phyloP scores from a whole-genome alignment of 2,113 vertebrate genomes.

The Forbesichthys papilliferus region DNA sequence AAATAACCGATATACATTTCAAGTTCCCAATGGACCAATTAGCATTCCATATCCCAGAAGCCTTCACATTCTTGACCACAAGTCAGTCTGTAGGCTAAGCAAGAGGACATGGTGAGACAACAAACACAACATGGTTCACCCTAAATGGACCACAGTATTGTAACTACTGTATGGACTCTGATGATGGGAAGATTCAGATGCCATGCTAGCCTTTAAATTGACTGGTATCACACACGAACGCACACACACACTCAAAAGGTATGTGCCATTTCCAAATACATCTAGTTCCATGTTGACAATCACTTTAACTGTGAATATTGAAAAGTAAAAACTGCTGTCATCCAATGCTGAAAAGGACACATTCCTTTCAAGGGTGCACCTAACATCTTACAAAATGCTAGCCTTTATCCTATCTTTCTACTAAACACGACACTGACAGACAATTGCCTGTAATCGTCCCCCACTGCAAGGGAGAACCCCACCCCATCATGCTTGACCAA shows the following conservation, averaged over 20 bases:
- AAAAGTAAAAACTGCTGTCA: too few relatives aligned
- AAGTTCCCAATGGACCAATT: background rate
- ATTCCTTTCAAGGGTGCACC: too few relatives aligned
- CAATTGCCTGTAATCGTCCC: too few relatives aligned
- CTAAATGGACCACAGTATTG: conserved; percentile 1
- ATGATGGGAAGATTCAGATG: conserved; percentile 23
- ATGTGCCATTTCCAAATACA: background rate
- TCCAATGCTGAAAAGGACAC: too few relatives aligned
- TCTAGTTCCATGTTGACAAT: too few relatives aligned
- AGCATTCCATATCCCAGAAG: conserved; percentile 3
- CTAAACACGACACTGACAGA: too few relatives aligned
- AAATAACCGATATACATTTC: background rate
- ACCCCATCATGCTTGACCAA: conserved; percentile 49
- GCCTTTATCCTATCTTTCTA: too few relatives aligned
- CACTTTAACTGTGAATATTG: too few relatives aligned
- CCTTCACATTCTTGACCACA: background rate
- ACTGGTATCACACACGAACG: background rate
- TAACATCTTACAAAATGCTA: too few relatives aligned
- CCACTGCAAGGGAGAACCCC: conserved; percentile 21
- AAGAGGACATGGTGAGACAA: conserved; percentile 4
- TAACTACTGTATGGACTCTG: background rate
- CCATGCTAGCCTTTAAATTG: conserved; percentile 36
- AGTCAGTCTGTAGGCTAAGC: too few relatives aligned
- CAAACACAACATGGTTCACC: conserved; percentile 15
- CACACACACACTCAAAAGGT: background rate